These are phyloP conservation scores for Rotaria macrura DNA, from an alignment of 2,888 invertebrate genomes.

Conservation along the genomic window DNA sequence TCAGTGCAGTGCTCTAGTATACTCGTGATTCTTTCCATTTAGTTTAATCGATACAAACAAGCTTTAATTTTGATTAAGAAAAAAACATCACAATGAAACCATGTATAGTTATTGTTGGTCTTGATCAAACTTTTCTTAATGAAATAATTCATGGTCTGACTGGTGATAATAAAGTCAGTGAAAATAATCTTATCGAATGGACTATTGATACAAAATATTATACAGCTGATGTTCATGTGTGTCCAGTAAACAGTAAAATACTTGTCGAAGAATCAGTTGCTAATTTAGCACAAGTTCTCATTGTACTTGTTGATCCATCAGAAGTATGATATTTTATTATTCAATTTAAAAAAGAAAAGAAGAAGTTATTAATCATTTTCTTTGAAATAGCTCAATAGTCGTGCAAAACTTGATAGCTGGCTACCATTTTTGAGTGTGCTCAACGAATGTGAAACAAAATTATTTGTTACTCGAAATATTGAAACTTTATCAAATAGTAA, in stretches of 20 bases:
- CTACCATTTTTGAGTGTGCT: conserved; percentile 51
- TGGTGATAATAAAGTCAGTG: background rate
- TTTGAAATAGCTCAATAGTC: conserved; percentile 45
- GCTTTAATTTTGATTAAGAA: background rate
- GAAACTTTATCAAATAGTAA: conserved; percentile 48
- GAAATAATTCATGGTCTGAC: background rate
- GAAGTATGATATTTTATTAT: conserved; percentile 43
- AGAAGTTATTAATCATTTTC: too few species aligned
- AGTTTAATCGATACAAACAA: background rate
- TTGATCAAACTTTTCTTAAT: background rate
- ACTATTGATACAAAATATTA: conserved; percentile 65
- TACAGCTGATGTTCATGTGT: conserved; percentile 57
- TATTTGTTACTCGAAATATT: conserved; percentile 54
- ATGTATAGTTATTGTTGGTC: background rate
- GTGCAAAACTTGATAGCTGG: conserved; percentile 51
- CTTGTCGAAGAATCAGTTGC: conserved; percentile 51
- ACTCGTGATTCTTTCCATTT: background rate
- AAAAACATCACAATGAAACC: background rate
- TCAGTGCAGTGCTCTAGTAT: too few species aligned
- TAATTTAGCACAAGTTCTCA: conserved; percentile 56
- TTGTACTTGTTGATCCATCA: conserved; percentile 58
- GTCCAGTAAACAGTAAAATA: conserved; percentile 53
- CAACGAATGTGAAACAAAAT: conserved; percentile 54
- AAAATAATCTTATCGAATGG: conserved; percentile 37
- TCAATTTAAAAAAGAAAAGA: conserved; percentile 36